Evolutionary conservation across 2,797 vertebrate species (phyloP).

Genomic region (Melopsittacus undulatus): DNA sequence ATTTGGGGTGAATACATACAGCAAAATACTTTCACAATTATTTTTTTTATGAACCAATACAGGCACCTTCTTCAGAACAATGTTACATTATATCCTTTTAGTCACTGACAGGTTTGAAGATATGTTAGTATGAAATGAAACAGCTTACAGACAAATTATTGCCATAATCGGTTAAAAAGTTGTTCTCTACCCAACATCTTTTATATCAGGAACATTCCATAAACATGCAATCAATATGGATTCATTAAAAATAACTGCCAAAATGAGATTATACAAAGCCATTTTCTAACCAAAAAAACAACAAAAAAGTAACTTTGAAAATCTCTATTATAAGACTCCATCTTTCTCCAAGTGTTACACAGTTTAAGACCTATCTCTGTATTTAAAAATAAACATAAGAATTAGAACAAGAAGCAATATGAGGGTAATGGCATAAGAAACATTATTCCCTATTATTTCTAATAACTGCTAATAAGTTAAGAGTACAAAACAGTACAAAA

Average conservation of each 20-base stretch:
- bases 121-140: not conserved
- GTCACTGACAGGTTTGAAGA: conserved; percentile 6
- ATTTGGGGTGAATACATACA: not conserved
- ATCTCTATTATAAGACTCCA: conserved; percentile 13
- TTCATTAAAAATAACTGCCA: not conserved
- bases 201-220: not conserved
- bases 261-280: not conserved
- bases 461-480: conserved; percentile 48
- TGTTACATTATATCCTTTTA: not conserved
- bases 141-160: not conserved
- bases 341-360: conserved; percentile 16
- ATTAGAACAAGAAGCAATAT: not conserved
- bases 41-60: not conserved
- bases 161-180: not conserved
- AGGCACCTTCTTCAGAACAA: not conserved
- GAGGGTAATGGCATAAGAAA: conserved; percentile 19
- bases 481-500: conserved; percentile 53
- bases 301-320: not conserved
- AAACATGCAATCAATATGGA: not conserved
- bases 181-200: not conserved
- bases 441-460: not conserved
- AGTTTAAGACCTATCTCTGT: conserved; percentile 9
- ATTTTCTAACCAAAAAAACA: not conserved
- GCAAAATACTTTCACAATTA: not conserved
- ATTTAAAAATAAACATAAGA: conserved; percentile 57